Base-by-base conservation (phyloP, 2,797 vertebrate genomes). In the Simalia tracyae region DNA sequence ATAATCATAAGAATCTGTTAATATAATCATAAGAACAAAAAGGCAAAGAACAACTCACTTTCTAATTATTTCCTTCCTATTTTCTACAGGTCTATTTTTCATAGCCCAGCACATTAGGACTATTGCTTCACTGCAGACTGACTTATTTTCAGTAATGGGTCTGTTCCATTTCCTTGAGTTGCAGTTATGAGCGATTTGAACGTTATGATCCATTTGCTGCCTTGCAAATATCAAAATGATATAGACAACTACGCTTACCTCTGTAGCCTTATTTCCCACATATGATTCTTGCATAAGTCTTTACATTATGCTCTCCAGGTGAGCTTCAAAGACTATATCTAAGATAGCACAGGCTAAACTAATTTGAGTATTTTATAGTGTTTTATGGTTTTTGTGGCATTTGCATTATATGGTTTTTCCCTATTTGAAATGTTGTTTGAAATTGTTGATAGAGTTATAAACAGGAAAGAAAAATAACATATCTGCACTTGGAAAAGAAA, bases 21-120 rank as follows among this genome's bases (percentile, higher is more conserved):
- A 93, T 95, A 94, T 94, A 97, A 95, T 94, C 91, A 91, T 93
- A 93, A 95, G 64, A 93, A 85, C 92, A 88, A 91, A 87, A 93
- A 93, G 87, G 95, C 87, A 92, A 96, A 96, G 94, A 95, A 94
- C 95, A 89, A 95, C 96, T 95, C 92, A 89, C 93, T 95, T 96
- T 95, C 92, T 94, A 96, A 97, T 96, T 95, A 93, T 95, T 96
- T 97, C 96, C 95, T 96, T 96, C 93, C 96, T 91, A 93, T 94
- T 97, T 96, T 95, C 96, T 95, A 94, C 95, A 93, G 92, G 85
- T 96, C 95, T 96, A 57, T 94, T 93, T 96, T 94, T 95, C 95
- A 95, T 95, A 96, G 93, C 93, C 92, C 2, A 31, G 84, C 60
- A 91, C 96, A 94, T 96, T 95, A 91, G 91, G 95, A 92, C 90